A percentile compares a stretch with the other conserved stretches of the same genome.
phyloP scores from a whole-genome alignment of 2,888 invertebrate species.

The Saturnia japonica region DNA sequence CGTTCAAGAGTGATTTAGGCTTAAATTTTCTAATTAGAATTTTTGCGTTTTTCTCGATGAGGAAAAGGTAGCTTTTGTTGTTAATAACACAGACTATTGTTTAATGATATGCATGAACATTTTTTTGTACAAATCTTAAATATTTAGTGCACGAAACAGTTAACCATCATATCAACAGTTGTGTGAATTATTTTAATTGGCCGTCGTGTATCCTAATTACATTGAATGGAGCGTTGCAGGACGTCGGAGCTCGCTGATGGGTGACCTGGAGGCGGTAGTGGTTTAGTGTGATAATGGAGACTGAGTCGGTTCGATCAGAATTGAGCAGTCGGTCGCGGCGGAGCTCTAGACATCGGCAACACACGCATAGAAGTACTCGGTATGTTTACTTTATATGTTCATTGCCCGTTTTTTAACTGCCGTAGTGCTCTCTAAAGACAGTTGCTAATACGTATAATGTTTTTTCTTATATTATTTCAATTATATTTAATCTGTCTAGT shows the following conservation, averaged over 20 bases:
- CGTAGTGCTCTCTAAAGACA: neutral
- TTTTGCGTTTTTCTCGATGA: slow-evolving; percentile 55
- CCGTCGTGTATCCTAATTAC: slow-evolving; percentile 56
- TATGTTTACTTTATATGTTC: slow-evolving; percentile 46
- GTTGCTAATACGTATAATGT: neutral
- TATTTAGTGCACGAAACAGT: slow-evolving; percentile 41
- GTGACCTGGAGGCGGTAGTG: slow-evolving; percentile 43
- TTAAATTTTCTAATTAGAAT: slow-evolving; percentile 48
- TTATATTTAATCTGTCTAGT: neutral
- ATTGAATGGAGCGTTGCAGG: slow-evolving; percentile 25
- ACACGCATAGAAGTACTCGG: slow-evolving; percentile 86
- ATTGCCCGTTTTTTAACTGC: neutral
- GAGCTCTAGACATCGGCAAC: slow-evolving; percentile 84
- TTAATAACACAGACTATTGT: slow-evolving; percentile 26
- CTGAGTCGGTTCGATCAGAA: slow-evolving; percentile 96
- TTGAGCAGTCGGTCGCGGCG: slow-evolving; percentile 91
- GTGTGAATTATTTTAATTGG: slow-evolving; percentile 74
- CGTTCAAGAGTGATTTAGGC: slow-evolving; percentile 49
- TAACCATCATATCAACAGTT: slow-evolving; percentile 42
- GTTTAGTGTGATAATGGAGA: slow-evolving; percentile 86
- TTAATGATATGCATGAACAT: slow-evolving; percentile 24
- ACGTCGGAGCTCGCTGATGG: slow-evolving; percentile 60
- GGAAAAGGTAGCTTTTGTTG: slow-evolving; percentile 55
- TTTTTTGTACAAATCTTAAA: slow-evolving; percentile 26
- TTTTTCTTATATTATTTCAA: neutral